Conservation (phyloP, 2,113 vertebrate species). For the Chaenogobius annularis region DNA sequence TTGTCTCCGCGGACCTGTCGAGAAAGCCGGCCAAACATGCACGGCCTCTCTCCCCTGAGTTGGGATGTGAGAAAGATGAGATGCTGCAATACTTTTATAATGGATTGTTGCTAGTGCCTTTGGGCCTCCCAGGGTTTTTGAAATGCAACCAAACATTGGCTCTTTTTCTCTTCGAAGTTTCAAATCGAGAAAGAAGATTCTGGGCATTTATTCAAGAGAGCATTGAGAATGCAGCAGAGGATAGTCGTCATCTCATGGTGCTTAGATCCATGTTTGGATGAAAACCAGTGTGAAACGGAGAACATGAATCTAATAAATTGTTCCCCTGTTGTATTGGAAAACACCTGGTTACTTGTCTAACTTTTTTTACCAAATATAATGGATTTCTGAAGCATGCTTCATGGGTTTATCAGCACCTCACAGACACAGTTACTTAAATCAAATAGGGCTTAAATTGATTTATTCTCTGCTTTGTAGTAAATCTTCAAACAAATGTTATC, state of each 20-base stretch:
- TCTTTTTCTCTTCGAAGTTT: conserved; percentile 37
- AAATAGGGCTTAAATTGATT: neutral
- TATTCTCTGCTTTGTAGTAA: neutral
- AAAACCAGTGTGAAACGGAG: conserved; percentile 23
- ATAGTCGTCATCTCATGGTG: conserved; percentile 38
- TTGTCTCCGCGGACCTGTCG: conserved; percentile 43
- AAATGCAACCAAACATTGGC: conserved; percentile 59
- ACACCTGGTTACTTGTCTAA: conserved; percentile 25
- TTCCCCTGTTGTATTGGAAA: conserved; percentile 14
- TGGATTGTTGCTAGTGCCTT: conserved; percentile 61
- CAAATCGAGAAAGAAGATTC: conserved; percentile 44
- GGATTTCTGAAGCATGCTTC: neutral
- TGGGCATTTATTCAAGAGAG: conserved; percentile 52
- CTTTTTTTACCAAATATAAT: neutral
- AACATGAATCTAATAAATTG: conserved; percentile 31
- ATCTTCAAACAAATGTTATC: neutral
- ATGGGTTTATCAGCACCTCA: neutral
- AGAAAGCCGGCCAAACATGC: conserved; percentile 38
- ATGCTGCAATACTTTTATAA: conserved; percentile 60
- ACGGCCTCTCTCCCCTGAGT: conserved; percentile 19
- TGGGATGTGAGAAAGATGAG: conserved; percentile 46
- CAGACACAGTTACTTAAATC: neutral
- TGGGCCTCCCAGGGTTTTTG: conserved; percentile 42
- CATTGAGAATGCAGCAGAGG: conserved; percentile 22
- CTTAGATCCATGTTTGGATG: conserved; percentile 43